Percentiles rank a stretch among this genome's conserved stretches.
Conservation (phyloP, 2,888 invertebrate genomes). For the Girardia tigrina region DNA sequence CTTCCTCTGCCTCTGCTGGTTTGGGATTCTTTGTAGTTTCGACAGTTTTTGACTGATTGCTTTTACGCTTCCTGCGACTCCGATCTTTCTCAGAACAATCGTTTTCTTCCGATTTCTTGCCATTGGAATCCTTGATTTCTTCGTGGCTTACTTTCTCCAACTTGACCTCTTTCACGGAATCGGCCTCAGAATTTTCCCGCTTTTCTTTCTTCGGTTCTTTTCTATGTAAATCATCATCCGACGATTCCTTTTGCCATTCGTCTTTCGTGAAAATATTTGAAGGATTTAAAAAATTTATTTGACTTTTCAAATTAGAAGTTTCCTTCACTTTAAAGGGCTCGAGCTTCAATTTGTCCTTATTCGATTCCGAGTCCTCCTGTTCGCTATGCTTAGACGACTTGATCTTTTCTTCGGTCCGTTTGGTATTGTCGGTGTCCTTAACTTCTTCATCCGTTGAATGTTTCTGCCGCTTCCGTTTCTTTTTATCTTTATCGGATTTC, state of each 20-base stretch:
- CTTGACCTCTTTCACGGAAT: not conserved
- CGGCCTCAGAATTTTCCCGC: not conserved
- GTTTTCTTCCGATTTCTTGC: not conserved
- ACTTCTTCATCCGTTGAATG: not conserved
- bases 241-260: not conserved
- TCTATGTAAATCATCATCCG: not conserved
- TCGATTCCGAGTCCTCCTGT: not conserved
- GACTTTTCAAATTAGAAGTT: slow-evolving; percentile 11
- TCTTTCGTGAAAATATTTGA: slow-evolving; percentile 7
- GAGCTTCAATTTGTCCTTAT: not conserved
- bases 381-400: not conserved
- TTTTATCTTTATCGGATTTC: not conserved
- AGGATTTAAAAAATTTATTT: slow-evolving; percentile 1
- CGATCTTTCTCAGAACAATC: not conserved
- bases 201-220: not conserved
- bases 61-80: not conserved
- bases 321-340: not conserved
- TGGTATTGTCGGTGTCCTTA: not conserved
- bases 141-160: not conserved
- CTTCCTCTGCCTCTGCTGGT: not conserved
- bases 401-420: not conserved
- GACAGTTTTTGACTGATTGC: not conserved
- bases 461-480: not conserved
- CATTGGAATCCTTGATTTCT: not conserved
- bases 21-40: not conserved